Base-by-base conservation (phyloP, 2,113 vertebrate species). In the Cepphus grylle region DNA sequence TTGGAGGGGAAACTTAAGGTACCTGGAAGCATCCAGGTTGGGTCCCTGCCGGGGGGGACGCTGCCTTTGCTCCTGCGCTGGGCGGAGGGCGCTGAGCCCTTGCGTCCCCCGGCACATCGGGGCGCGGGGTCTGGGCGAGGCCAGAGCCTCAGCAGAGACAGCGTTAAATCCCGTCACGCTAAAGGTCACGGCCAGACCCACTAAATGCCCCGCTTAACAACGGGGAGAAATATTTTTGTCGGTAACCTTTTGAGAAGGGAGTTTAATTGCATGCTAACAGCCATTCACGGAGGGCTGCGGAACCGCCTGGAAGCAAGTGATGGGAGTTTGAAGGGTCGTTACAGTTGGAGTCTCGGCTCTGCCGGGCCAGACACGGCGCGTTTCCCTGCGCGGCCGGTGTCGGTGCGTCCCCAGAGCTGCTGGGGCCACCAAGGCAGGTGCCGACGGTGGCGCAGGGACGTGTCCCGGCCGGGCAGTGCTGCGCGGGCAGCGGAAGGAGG, bases 11-110 rank as follows among this genome's bases (percentile, higher is more conserved):
- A 27, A 0, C 1, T 2, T 1, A 0, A 7, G 1, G 9, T 1
- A 4, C 7, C 0, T 3, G 0, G 45, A 4, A 32, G 69, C 8
- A 2, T 15, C 43, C 3, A 0, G 15, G 21, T 25, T 4, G 6
- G 11, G 19, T 27, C 19, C 30, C 55, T 27, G 8, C 0, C 9
- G 32, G 3, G 32, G 3, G 9, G 5, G 50, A 6, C 0, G 4
- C 50, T 49, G 67, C 56, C 49, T 14, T 55, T 3, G 19, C 25
- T 47, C 13, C 32, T 34, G 49, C 47, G 36, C 42, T 0, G 11
- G 27, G 32, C 21, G 36, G 47, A 32, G 40, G 20, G 21, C 8
- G 4, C 16, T 11, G 13, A 8, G 69, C 17, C 38, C 23, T 56
- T 1, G 26, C 1, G 12, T 47, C 4, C 47, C 77, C 26, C 59